Evolutionary conservation across 2,113 vertebrate genomes (phyloP), one percentile per base, ranked within the genome.

Genomic region (Rynchops niger): DNA sequence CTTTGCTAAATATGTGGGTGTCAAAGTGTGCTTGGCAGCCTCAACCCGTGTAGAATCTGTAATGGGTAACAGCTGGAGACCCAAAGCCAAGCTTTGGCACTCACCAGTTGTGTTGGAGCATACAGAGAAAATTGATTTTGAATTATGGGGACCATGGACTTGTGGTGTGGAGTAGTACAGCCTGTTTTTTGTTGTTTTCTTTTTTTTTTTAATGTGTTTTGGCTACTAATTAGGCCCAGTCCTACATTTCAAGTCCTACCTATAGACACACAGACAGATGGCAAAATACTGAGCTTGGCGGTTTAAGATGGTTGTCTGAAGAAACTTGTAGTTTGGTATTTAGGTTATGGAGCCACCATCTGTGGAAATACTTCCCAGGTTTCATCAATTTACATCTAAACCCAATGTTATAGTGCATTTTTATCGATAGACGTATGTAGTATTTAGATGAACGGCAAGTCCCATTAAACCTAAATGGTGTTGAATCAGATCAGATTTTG

Each of bases 11-110:
- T 29, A 49, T 29, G 5, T 22, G 77, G 53, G 36, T 91, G 70
- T 85, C 86, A 25, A 20, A 45, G 30, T 4, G 73, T 69, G 72
- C 52, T 87, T 40, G 5, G 71, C 86, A 76, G 92, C 73, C 56
- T 65, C 52, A 5, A 14, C 0, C 0, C 0, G 0, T 8, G 43
- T 16, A 17, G 66, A 32, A 30, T 36, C 84, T 42, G 0, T 45
- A 5, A 12, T 0, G 14, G 50, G 23, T 65, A 59, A 55, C 78
- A 78, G 66, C 8, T 30, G 5, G 56, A 26, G 34, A 84, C 23
- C 23, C 0, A 0, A 61, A 79, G 61, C 61, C 43, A 26, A 23
- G 43, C 49, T 65, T 27, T 65, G 74, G 61, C 36, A 52, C 49
- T 47, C 15, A 16, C 30, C 62, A 38, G 23, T 42, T 77, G 40